phyloP scores from a whole-genome alignment of 2,888 invertebrate species.

The Eristalis intricaria region DNA sequence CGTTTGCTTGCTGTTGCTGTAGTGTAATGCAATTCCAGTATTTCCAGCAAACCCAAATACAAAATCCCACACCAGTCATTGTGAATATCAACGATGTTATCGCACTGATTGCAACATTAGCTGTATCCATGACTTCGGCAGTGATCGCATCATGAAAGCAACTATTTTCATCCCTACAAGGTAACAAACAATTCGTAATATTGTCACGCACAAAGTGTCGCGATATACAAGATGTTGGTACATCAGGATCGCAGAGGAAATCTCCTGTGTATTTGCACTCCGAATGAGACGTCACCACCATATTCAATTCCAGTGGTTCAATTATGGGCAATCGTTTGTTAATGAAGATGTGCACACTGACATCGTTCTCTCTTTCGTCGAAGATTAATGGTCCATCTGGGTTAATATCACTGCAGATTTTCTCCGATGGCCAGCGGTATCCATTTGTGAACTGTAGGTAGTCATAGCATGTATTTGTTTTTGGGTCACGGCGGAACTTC shows the following conservation, averaged over 20 bases:
- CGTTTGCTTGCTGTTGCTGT: slow-evolving; percentile 79
- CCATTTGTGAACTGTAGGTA: slow-evolving; percentile 78
- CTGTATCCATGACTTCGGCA: slow-evolving; percentile 76
- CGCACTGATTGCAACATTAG: slow-evolving; percentile 79
- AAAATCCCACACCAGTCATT: slow-evolving; percentile 80
- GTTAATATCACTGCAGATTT: slow-evolving; percentile 77
- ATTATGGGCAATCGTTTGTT: slow-evolving; percentile 75
- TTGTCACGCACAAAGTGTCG: slow-evolving; percentile 79
- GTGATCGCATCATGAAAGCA: slow-evolving; percentile 77
- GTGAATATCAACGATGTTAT: slow-evolving; percentile 80
- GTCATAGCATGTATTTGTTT: slow-evolving; percentile 76
- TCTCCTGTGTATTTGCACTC: slow-evolving; percentile 77
- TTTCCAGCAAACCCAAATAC: slow-evolving; percentile 80
- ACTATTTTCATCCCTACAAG: slow-evolving; percentile 79
- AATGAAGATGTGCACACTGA: slow-evolving; percentile 76
- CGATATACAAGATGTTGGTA: slow-evolving; percentile 78
- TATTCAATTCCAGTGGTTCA: slow-evolving; percentile 78
- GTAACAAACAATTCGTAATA: slow-evolving; percentile 79
- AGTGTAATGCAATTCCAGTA: slow-evolving; percentile 80
- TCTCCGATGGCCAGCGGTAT: slow-evolving; percentile 78
- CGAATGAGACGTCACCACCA: slow-evolving; percentile 79
- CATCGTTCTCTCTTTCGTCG: slow-evolving; percentile 78
- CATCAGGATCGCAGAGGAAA: slow-evolving; percentile 77
- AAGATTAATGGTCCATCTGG: slow-evolving; percentile 78
- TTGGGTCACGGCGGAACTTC: slow-evolving; percentile 77